These are phyloP conservation scores for Andrena trimmerana DNA, from an alignment of 2,888 invertebrate species.

Conservation along the genomic window DNA sequence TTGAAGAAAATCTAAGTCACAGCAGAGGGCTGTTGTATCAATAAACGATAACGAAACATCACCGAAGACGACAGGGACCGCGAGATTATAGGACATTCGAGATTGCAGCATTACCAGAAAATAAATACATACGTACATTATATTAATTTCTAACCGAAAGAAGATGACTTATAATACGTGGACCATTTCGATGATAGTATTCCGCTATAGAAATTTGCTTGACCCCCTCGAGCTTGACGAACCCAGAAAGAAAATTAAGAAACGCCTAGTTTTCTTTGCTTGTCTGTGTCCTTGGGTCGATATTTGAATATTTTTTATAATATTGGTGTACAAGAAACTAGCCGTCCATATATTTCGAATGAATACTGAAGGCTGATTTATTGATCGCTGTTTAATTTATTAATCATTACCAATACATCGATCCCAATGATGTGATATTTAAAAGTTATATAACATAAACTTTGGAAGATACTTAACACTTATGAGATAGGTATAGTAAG, in stretches of 20 bases:
- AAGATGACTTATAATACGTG: conserved; percentile 64
- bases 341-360: too few relatives aligned
- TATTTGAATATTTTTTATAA: neutral
- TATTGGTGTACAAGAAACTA: neutral
- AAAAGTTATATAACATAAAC: neutral
- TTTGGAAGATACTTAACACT: neutral
- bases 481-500: neutral
- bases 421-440: neutral
- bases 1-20: neutral
- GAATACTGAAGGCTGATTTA: too few relatives aligned
- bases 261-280: neutral
- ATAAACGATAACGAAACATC: conserved; percentile 27
- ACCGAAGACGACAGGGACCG: conserved; percentile 14
- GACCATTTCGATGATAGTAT: conserved; percentile 46
- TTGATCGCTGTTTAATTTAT: neutral
- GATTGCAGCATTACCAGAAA: conserved; percentile 21
- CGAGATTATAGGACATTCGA: conserved; percentile 19
- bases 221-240: conserved; percentile 9
- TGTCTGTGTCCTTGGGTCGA: conserved; percentile 6
- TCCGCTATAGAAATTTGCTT: conserved; percentile 26
- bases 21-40: conserved; percentile 20
- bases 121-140: neutral
- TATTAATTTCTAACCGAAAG: neutral
- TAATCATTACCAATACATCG: neutral
- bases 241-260: neutral